Base-by-base conservation (phyloP, 2,888 invertebrate species). In the Catocala nupta region DNA sequence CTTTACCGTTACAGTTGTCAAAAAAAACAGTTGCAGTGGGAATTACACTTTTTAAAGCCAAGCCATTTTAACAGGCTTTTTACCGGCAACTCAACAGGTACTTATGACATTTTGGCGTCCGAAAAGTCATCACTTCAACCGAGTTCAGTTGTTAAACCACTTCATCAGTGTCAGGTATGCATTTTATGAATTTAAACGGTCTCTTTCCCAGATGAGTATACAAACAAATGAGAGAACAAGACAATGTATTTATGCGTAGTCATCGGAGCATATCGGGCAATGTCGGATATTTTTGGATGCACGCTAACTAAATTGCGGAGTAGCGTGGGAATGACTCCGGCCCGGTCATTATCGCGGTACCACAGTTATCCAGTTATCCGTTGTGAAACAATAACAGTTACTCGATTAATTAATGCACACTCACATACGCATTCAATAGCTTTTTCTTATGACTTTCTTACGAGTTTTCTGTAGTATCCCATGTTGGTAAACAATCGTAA, bases 261-360 rank as follows among this genome's bases (percentile, higher is more conserved):
- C 73, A 78, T 70, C 73, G 76, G 63, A 78, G 76, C 76, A 67
- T 62, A 60, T 70, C 76, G 62, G 47, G 55, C 53, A 68, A 69
- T 64, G 71, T 78, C 76, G 59, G 43, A 63, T 53, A 76, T 78
- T 82, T 83, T 83, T 55, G 75, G 80, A 73, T 75, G 78, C 66
- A 78, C 75, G 75, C 68, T 73, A 80, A 81, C 80, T 82, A 81
- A 83, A 85, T 83, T 73, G 80, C 76, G 60, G 71, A 71, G 60
- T 72, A 34, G 63, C 81, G 83, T 86, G 86, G 81, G 86, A 86
- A 82, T 67, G 56, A 63, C 73, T 67, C 59, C 71, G 65, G 52
- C 55, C 75, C 74, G 73, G 75, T 78, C 77, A 82, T 85, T 80
- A 80, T 68, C 63, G 68, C 50, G 57, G 25, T 67, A 71, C 71